These are phyloP conservation scores for Lepidotrigona ventralis DNA, from an alignment of 1,140 invertebrate species.

Conservation along the genomic window DNA sequence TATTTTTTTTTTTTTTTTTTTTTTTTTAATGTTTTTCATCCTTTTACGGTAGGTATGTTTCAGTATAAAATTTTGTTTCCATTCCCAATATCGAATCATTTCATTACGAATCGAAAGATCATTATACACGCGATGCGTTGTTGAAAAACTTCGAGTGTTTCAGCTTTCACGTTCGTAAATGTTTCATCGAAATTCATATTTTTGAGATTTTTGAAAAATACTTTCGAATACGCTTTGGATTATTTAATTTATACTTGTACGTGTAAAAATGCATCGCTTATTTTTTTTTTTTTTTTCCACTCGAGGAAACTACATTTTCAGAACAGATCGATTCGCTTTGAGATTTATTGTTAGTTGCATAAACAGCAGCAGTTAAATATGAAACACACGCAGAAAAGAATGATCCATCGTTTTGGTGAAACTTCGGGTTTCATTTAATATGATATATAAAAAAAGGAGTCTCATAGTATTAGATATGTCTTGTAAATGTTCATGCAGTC, in stretches of 20 bases:
- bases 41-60: neutral
- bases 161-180: neutral
- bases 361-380: neutral
- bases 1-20: neutral
- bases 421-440: no score
- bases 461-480: no score
- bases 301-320: neutral
- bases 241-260: no score
- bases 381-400: no score
- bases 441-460: no score
- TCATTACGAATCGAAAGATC: neutral
- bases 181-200: neutral
- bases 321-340: neutral
- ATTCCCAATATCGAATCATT: neutral
- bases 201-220: no score
- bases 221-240: no score
- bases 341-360: neutral
- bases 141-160: neutral
- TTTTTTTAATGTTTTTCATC: neutral
- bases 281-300: no score
- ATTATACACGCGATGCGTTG: neutral
- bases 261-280: no score
- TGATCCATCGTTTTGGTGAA: no score
- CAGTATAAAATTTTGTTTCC: neutral
- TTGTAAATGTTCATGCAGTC: no score